Conservation (phyloP, 2,113 vertebrate species). For the Mesocricetus auratus region DNA sequence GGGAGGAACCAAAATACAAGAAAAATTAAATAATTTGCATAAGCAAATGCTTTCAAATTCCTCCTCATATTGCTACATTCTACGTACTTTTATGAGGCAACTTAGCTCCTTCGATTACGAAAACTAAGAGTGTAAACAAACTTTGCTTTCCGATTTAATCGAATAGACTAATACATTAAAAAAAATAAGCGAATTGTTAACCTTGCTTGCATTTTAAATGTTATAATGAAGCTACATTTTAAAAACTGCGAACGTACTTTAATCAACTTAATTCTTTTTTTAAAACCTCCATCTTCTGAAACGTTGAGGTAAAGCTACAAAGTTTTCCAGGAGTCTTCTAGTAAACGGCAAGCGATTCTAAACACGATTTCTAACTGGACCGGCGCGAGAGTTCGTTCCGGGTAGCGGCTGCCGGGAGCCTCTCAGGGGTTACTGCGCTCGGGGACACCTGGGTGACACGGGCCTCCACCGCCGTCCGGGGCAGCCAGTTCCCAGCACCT, state of each 20-base stretch:
- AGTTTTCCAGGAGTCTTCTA: conserved; percentile 41
- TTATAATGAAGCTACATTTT: not conserved
- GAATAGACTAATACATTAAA: not conserved
- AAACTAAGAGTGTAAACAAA: not conserved
- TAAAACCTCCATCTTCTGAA: not conserved
- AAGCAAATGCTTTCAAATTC: not conserved
- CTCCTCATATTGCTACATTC: not conserved
- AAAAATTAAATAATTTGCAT: not conserved
- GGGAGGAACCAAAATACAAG: not conserved
- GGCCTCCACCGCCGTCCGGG: not conserved
- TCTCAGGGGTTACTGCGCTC: not conserved
- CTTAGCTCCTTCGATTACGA: not conserved
- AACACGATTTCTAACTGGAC: not conserved
- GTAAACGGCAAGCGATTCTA: not conserved
- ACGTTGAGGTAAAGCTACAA: not conserved
- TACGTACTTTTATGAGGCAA: not conserved
- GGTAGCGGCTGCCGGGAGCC: not conserved
- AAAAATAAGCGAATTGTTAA: not conserved
- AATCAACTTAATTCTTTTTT: not conserved
- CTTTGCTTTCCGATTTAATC: not conserved
- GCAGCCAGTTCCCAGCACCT: not conserved
- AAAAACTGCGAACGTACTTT: not conserved
- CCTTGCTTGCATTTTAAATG: not conserved
- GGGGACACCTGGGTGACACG: not conserved
- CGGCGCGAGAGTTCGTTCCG: not conserved